phyloP scores from a whole-genome alignment of 2,113 vertebrate genomes.

The Alethe castanea region DNA sequence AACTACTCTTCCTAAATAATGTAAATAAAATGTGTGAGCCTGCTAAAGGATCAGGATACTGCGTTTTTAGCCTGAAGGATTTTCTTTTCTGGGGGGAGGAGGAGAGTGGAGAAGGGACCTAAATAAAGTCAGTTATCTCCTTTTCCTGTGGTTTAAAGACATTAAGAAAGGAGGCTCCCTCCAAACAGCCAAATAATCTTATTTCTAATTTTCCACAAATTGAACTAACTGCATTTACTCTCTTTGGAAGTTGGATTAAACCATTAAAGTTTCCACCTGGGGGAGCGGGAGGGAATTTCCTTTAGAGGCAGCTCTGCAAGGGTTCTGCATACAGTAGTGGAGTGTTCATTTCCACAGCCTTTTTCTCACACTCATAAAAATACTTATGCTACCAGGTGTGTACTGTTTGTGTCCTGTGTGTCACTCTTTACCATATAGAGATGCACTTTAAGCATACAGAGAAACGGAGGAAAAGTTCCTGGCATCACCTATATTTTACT shows the following conservation, averaged over 20 bases:
- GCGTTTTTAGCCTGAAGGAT: neutral
- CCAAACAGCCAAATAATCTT: neutral
- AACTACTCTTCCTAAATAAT: neutral
- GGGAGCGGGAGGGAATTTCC: neutral
- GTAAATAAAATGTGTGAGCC: neutral
- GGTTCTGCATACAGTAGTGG: neutral
- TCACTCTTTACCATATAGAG: accelerated
- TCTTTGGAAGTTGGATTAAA: neutral
- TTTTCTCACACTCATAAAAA: neutral
- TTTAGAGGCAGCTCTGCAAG: neutral
- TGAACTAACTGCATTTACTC: neutral
- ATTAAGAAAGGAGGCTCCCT: neutral
- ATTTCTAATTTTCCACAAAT: neutral
- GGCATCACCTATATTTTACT: neutral
- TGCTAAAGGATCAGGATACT: neutral
- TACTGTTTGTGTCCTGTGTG: neutral
- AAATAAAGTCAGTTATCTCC: neutral
- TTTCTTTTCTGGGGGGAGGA: neutral
- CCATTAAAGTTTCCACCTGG: neutral
- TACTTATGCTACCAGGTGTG: neutral
- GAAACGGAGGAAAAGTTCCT: neutral
- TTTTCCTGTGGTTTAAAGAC: neutral
- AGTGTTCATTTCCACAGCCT: neutral
- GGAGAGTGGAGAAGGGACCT: neutral
- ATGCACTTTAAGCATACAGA: neutral